Base-by-base conservation (phyloP, 1,140 invertebrate genomes). In the Brachionus rotundiformis region DNA sequence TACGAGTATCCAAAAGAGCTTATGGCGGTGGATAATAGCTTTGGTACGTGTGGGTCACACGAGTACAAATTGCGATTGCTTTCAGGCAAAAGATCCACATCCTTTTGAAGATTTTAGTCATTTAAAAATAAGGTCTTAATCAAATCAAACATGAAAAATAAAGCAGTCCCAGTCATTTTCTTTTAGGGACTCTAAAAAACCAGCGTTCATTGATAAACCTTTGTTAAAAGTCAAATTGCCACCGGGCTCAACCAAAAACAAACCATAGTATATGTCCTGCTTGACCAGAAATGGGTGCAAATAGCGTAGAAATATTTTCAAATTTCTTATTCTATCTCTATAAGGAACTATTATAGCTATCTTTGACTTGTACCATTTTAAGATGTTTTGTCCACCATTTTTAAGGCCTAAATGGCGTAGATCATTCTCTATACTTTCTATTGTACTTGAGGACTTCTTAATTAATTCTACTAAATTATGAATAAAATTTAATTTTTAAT, bases 71-170 rank as follows among this genome's bases (percentile, higher is more conserved):
- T 97, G 0, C 92, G 90, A 75, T 91, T 90, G 87, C 93, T 94
- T 83, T 95, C 90, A n/a, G 95, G 95, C 77, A 98, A 89, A 13
- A 97, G 87, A 89, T 98, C 95, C 63, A 98, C 93, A 86, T 98
- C 95, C 68, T 73, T n/a, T 33, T 27, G 19, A 36, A 33, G 16
- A 68, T 31, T 31, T 65, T 65, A 19, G 49, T 54, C n/a, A n/a
- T n/a, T n/a, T n/a, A n/a, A 13, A 41, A 41, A 41, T 41, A 0
- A 13, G n/a, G 2, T 41, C 10, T 13, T 13, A 41, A 19, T 54
- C 0, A 54, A 54, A 54, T 54, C 10, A 8, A 39, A 54, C 73
- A 68, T 81, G 79, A 68, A 81, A 81, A 27, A 81, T 81, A 65
- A 81, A 81, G 19, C 79, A 81, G 31, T 81, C 54, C 54, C 54